phyloP scores from a whole-genome alignment of 2,888 invertebrate species.

The Iselma pallidipennis region DNA sequence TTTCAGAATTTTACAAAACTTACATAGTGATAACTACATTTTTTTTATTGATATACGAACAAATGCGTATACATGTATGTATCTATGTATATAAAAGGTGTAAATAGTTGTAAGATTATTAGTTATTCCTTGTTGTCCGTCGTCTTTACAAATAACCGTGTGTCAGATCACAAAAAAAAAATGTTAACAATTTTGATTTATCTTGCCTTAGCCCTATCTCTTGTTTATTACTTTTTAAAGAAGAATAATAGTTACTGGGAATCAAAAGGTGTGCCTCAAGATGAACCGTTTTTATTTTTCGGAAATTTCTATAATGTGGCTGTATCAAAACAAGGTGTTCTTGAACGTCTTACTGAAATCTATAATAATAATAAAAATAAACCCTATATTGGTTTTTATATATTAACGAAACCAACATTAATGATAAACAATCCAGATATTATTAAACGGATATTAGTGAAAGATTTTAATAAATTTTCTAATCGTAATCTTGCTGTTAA shows the following conservation, averaged over 20 bases:
- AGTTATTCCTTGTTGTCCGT: too few relatives aligned
- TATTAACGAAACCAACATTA: constrained; percentile 55
- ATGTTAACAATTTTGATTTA: too few relatives aligned
- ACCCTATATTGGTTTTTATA: constrained; percentile 55
- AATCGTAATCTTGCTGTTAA: constrained; percentile 55
- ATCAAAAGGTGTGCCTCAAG: constrained; percentile 3
- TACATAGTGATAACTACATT: too few relatives aligned
- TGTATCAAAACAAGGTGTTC: constrained; percentile 9
- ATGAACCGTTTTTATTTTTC: constrained; percentile 11
- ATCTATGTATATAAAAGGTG: too few relatives aligned
- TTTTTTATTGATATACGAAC: too few relatives aligned
- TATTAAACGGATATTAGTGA: constrained; percentile 55
- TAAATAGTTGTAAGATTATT: too few relatives aligned
- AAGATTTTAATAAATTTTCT: constrained; percentile 56
- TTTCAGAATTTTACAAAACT: too few relatives aligned
- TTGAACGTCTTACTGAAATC: neutral
- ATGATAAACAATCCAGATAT: constrained; percentile 55
- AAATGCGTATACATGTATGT: too few relatives aligned
- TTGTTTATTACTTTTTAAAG: constrained; percentile 14
- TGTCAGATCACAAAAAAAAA: too few relatives aligned
- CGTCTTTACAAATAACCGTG: too few relatives aligned
- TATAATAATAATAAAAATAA: constrained; percentile 36
- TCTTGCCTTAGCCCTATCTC: too few relatives aligned
- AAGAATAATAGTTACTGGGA: constrained; percentile 17
- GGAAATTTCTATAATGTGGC: constrained; percentile 12